Evolutionary conservation across 2,113 vertebrate genomes (phyloP).

Genomic region (Muscicapa adusta): DNA sequence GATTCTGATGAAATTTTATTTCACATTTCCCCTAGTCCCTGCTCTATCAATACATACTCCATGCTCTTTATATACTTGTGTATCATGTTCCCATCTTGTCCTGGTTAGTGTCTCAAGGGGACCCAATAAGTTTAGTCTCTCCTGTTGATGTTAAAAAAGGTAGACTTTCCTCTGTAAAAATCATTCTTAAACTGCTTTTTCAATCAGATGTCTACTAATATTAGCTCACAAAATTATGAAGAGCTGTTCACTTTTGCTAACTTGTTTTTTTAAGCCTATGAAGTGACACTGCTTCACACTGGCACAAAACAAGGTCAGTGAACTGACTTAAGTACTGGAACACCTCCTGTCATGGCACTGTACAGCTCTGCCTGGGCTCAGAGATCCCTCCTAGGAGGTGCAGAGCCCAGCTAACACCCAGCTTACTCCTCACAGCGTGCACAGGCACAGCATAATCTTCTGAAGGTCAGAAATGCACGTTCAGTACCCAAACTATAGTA

Average conservation of each 20-base stretch:
- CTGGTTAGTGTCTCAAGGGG: neutral
- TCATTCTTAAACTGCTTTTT: neutral
- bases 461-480: neutral
- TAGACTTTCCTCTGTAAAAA: neutral
- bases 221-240: neutral
- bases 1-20: neutral
- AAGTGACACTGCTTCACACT: neutral
- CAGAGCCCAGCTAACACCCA: neutral
- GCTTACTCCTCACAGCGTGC: fast-evolving
- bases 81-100: neutral
- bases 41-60: neutral
- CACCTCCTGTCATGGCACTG: neutral
- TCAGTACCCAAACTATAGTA: neutral
- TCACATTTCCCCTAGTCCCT: neutral
- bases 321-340: neutral
- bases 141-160: neutral
- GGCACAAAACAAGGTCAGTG: neutral
- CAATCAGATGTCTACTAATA: neutral
- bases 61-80: neutral
- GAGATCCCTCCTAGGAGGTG: neutral
- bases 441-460: neutral
- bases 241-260: neutral
- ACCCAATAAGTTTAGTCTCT: neutral
- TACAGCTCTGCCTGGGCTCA: neutral
- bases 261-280: neutral